phyloP scores from a whole-genome alignment of 2,113 vertebrate species.

The Tyto alba region DNA sequence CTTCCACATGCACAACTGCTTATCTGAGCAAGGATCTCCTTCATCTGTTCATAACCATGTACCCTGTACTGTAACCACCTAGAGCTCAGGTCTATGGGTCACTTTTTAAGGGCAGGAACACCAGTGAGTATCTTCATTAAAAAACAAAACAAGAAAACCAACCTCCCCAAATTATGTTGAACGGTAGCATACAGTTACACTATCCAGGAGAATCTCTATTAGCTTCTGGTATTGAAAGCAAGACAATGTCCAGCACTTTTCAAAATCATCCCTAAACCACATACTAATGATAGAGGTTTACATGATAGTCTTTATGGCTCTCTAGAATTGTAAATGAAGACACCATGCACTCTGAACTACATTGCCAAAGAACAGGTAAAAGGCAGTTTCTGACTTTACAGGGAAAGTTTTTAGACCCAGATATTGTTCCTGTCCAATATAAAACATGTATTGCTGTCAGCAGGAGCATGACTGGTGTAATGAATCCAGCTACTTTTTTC shows the following conservation, averaged over 20 bases:
- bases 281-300: neutral
- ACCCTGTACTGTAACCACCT: neutral
- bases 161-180: fast-evolving
- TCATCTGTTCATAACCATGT: neutral
- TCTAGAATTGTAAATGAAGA: neutral
- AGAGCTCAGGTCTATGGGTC: neutral
- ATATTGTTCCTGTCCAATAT: neutral
- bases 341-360: neutral
- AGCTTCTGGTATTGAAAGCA: neutral
- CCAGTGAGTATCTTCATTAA: neutral
- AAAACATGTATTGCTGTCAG: neutral
- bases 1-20: neutral
- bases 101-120: neutral
- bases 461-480: neutral
- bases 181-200: neutral
- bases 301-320: neutral
- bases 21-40: neutral
- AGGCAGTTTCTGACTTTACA: neutral
- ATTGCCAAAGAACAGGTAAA: neutral
- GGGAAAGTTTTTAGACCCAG: neutral
- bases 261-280: neutral
- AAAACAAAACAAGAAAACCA: neutral
- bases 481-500: neutral
- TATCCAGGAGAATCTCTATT: neutral
- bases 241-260: neutral